phyloP scores from a whole-genome alignment of 1,140 invertebrate genomes.

The Lordiphosa collinella region DNA sequence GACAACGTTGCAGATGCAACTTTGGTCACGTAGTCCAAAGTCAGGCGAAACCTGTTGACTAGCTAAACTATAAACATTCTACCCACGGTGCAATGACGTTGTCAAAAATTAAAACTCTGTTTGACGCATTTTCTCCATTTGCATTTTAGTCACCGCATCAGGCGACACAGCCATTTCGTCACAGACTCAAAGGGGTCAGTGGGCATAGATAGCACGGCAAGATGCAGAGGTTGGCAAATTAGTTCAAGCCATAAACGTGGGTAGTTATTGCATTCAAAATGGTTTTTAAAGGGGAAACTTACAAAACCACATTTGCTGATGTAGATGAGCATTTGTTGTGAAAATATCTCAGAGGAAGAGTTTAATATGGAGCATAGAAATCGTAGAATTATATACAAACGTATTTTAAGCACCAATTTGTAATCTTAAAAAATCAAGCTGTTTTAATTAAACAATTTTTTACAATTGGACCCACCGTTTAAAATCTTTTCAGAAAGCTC shows the following conservation, averaged over 20 bases:
- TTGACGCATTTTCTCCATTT: constrained; percentile 28
- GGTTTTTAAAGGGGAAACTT: background rate
- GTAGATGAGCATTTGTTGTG: no score
- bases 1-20: constrained; percentile 6
- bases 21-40: constrained; percentile 59
- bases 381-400: no score
- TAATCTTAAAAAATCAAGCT: no score
- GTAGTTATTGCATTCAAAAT: background rate
- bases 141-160: constrained; percentile 6
- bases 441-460: no score
- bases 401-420: no score
- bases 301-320: background rate
- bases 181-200: constrained; percentile 15
- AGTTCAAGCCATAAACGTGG: background rate
- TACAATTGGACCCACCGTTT: no score
- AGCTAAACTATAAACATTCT: constrained; percentile 10
- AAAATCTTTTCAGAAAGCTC: no score
- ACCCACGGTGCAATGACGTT: constrained; percentile 5
- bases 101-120: constrained; percentile 1
- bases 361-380: no score
- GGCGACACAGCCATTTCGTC: constrained; percentile 11
- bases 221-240: background rate
- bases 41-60: constrained; percentile 46
- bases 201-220: constrained; percentile 3
- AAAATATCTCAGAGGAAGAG: no score